phyloP scores from a whole-genome alignment of 2,113 vertebrate species.

The Cygnus atratus region DNA sequence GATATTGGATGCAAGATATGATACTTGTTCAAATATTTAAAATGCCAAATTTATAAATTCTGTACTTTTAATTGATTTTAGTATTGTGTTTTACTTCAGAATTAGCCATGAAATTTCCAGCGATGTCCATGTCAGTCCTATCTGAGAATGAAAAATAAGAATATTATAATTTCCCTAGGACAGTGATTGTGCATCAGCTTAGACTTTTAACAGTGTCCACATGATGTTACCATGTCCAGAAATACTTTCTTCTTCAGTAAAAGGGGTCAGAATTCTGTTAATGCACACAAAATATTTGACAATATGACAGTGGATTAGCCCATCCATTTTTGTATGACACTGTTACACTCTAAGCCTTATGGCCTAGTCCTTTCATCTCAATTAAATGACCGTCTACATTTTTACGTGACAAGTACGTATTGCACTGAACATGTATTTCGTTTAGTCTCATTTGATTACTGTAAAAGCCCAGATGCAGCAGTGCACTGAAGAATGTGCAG shows the following conservation, averaged over 20 bases:
- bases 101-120: not conserved
- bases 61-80: not conserved
- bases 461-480: not conserved
- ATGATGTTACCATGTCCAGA: not conserved
- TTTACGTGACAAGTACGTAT: not conserved
- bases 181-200: not conserved
- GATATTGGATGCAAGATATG: not conserved
- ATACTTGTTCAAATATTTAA: not conserved
- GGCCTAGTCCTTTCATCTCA: not conserved
- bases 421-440: not conserved
- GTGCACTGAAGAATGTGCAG: not conserved
- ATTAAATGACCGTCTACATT: not conserved
- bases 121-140: not conserved
- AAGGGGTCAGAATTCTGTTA: not conserved
- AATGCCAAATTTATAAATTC: not conserved
- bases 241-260: not conserved
- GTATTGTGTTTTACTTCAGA: not conserved
- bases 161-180: not conserved
- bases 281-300: not conserved
- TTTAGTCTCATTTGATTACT: constrained; percentile 3
- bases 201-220: not conserved
- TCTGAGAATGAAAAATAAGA: not conserved
- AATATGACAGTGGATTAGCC: not conserved
- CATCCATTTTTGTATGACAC: not conserved
- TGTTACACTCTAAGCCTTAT: not conserved